Percentiles rank a stretch among this genome's conserved stretches.
Conservation (phyloP, 2,888 invertebrate species). For the Spisula subtruncata region DNA sequence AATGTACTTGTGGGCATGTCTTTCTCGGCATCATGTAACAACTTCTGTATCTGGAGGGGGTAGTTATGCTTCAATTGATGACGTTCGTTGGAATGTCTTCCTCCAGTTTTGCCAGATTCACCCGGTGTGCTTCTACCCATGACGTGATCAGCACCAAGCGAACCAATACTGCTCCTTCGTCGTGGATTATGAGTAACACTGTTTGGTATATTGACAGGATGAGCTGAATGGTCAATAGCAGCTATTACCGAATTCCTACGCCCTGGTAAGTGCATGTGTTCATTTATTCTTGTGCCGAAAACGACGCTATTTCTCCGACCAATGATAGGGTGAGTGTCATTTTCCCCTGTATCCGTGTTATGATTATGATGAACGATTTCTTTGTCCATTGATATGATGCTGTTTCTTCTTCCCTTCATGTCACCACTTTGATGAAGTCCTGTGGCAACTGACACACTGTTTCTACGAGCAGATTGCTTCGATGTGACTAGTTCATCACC, state of each 20-base stretch:
- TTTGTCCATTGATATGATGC: neutral
- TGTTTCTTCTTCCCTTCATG: neutral
- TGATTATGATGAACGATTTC: neutral
- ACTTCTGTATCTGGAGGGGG: neutral
- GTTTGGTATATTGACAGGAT: neutral
- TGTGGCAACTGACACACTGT: neutral
- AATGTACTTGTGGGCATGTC: slow-evolving; percentile 3
- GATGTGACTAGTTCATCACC: neutral
- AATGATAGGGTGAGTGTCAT: neutral
- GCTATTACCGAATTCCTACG: neutral
- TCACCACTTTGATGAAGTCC: neutral
- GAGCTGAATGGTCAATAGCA: neutral
- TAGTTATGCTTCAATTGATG: slow-evolving; percentile 11
- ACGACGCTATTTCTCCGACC: neutral
- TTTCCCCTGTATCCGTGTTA: neutral
- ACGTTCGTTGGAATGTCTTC: neutral
- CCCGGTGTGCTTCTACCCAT: neutral
- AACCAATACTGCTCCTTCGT: neutral
- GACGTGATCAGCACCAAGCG: neutral
- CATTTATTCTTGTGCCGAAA: neutral
- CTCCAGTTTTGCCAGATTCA: neutral
- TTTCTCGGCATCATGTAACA: slow-evolving; percentile 1
- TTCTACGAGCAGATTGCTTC: neutral
- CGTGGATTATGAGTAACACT: neutral
- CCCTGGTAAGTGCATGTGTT: too few relatives aligned